Evolutionary conservation across 2,113 vertebrate species (phyloP), one percentile per base, ranked within the genome.

Genomic region (Addax nasomaculatus): DNA sequence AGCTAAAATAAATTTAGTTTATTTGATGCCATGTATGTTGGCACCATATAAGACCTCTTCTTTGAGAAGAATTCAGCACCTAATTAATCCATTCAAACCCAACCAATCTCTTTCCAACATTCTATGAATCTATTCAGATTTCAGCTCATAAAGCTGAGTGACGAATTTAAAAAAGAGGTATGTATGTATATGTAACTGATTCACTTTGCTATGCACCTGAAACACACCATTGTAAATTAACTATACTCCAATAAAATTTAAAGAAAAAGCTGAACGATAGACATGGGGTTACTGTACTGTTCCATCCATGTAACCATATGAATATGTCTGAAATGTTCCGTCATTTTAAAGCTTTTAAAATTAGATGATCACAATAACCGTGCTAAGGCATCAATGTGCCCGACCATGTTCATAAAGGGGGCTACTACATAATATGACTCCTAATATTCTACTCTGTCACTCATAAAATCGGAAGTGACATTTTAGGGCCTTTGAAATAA

Each of bases 401-500:
- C 49, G 5, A 87, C 9, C 57, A 76, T 81, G 39, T 55, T 92
- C 47, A 84, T 5, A 85, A 90, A 88, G 29, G 15, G 93, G 60
- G 27, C 39, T 53, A 36, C 10, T 70, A 64, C 47, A 85, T 83
- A 89, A 84, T 13, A 21, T 58, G 67, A 92, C 19, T 91, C 29
- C 29, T 78, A 78, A 91, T 13, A 70, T 0, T 92, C 49, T 88
- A 49, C 7, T 64, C 43, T 85, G 17, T 64, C 85, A 79, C 88
- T n/a, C 47, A 95, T 53, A 97, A 94, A 81, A 62, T 85, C 43
- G 3, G 3, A 93, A 93, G 53, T 89, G 53, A 39, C 80, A 47
- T 70, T 57, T 95, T 89, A 96, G 55, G 95, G 85, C 3, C 33
- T 30, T n/a, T 70, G 85, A 91, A 93, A 89, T 92, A 85, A 96